Conservation (phyloP, 1,140 invertebrate genomes). For the Nebria ingens region DNA sequence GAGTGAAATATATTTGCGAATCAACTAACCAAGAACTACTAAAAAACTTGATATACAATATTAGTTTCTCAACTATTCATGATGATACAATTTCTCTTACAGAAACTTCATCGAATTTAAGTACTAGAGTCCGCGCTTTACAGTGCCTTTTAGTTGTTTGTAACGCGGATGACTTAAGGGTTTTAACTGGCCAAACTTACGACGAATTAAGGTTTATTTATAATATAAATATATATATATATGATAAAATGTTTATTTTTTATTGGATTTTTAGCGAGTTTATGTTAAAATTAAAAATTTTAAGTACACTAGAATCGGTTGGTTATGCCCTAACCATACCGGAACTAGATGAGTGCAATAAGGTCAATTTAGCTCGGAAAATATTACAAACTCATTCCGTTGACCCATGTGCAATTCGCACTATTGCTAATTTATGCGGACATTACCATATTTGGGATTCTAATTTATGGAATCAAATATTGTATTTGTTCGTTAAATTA, state of each 20-base stretch:
- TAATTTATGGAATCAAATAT: neutral
- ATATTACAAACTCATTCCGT: neutral
- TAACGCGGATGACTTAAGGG: constrained; percentile 18
- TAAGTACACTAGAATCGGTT: neutral
- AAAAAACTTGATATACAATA: constrained; percentile 19
- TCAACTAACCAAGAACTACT: constrained; percentile 15
- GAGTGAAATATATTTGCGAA: constrained; percentile 22
- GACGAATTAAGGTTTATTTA: constrained; percentile 22
- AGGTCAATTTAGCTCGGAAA: neutral
- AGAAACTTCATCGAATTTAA: constrained; percentile 9
- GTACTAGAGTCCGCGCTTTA: constrained; percentile 22
- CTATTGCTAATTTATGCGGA: neutral
- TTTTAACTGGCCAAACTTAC: constrained; percentile 17
- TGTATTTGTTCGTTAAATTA: neutral
- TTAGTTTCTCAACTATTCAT: constrained; percentile 13
- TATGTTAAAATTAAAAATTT: neutral
- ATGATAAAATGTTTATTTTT: no score
- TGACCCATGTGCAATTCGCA: neutral
- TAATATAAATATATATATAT: no score
- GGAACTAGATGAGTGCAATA: neutral
- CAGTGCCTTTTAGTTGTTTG: constrained; percentile 25
- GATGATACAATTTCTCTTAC: constrained; percentile 11
- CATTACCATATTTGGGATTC: neutral
- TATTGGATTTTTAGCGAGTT: no score
- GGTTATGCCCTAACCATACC: neutral